Evolutionary conservation across 1,140 invertebrate species (phyloP).

Genomic region (Batillaria attramentaria): DNA sequence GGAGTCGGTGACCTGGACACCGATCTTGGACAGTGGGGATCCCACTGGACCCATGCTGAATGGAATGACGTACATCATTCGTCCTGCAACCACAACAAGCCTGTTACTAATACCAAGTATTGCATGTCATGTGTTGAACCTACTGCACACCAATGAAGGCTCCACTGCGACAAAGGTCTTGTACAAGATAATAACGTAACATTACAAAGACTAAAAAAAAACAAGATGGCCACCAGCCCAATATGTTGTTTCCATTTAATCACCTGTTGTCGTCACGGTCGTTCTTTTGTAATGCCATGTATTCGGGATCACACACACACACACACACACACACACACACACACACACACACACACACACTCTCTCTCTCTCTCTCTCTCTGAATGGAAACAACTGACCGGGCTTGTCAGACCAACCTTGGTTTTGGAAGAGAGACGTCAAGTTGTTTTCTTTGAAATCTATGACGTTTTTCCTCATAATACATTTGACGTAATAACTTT

Average conservation of each 20-base stretch:
- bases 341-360: background rate
- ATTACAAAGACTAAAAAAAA: background rate
- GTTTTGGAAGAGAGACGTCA: no score
- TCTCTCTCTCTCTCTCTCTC: background rate
- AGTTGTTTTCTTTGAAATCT: no score
- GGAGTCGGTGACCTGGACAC: conserved; percentile 97
- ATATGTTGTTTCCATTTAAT: background rate
- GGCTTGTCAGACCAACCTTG: no score
- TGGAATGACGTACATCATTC: conserved; percentile 99
- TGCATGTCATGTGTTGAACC: background rate
- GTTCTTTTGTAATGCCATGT: background rate
- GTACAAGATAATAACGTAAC: background rate
- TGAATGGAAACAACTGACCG: no score
- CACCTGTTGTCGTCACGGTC: background rate
- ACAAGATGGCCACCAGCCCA: background rate
- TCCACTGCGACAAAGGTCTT: background rate
- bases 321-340: conserved; percentile 1
- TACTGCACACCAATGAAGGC: background rate
- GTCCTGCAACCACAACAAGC: conserved; percentile 75
- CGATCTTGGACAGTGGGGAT: conserved; percentile 95
- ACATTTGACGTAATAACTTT: no score
- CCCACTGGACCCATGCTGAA: conserved; percentile 99
- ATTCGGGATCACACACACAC: background rate
- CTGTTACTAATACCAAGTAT: background rate
- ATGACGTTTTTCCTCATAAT: no score